Evolutionary conservation across 1,140 invertebrate genomes (phyloP).

Genomic region (Cephus cinctus): DNA sequence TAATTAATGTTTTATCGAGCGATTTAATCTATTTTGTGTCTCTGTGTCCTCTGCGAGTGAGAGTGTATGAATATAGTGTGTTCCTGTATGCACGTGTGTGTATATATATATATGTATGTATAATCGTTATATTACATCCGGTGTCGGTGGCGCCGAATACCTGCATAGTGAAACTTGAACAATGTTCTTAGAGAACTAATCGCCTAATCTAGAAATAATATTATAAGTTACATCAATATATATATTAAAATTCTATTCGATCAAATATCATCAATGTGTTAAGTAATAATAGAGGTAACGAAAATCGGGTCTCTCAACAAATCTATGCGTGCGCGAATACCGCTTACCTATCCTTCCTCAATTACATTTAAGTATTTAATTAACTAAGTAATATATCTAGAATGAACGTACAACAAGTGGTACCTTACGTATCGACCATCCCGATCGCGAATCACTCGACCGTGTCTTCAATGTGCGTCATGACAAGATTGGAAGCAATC

Average conservation of each 20-base stretch:
- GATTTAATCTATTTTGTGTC: conserved; percentile 20
- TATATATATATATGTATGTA: conserved; percentile 26
- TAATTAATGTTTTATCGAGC: not conserved
- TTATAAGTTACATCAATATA: conserved; percentile 49
- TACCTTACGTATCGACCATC: conserved; percentile 11
- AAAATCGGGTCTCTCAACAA: conserved; percentile 31
- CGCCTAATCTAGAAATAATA: conserved; percentile 40
- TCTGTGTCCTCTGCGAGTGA: too few relatives aligned
- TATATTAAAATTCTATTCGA: conserved; percentile 38
- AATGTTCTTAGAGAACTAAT: conserved; percentile 42
- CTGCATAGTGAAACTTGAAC: conserved; percentile 44
- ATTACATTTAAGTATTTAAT: conserved; percentile 19
- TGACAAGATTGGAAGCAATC: too few relatives aligned
- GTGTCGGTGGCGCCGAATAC: conserved; percentile 15
- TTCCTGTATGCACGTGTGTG: conserved; percentile 18
- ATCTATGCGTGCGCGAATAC: conserved; percentile 22
- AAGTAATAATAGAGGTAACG: conserved; percentile 43
- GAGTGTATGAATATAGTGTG: too few relatives aligned
- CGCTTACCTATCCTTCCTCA: conserved; percentile 21
- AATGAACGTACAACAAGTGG: conserved; percentile 34
- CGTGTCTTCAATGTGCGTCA: too few relatives aligned
- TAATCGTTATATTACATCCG: conserved; percentile 36
- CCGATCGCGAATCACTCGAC: conserved; percentile 6
- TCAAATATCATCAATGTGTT: conserved; percentile 39
- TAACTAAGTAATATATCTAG: conserved; percentile 30